Percentiles rank a stretch among this genome's conserved stretches.
Conservation (phyloP, 2,113 vertebrate genomes). For the Cochlearius cochlearius region DNA sequence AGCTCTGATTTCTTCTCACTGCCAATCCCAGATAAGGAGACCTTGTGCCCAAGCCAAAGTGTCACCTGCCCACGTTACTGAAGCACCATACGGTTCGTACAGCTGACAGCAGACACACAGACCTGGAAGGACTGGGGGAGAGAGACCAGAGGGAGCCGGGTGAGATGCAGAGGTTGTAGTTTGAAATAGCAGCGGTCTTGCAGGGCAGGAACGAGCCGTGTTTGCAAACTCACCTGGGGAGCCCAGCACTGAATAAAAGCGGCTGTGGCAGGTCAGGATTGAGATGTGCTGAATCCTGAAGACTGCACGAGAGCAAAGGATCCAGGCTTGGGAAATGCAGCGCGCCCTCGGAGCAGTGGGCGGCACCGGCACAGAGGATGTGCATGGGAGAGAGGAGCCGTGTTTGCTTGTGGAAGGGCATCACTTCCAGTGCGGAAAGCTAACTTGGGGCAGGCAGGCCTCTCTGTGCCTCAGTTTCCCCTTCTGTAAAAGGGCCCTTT, state of each 20-base stretch:
- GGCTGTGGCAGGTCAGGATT: background rate
- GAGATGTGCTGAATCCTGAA: background rate
- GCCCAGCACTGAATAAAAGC: background rate
- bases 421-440: background rate
- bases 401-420: fast-evolving
- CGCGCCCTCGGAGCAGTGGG: background rate
- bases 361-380: background rate
- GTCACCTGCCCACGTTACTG: background rate
- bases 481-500: background rate
- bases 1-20: background rate
- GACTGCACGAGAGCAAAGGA: background rate
- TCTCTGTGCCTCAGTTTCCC: background rate
- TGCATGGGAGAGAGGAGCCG: fast-evolving
- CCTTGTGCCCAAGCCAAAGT: background rate
- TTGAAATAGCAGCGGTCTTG: background rate
- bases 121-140: background rate
- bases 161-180: background rate
- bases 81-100: background rate
- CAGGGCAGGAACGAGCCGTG: background rate
- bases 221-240: background rate
- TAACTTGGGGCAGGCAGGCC: background rate
- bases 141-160: background rate
- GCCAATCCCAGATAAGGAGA: background rate
- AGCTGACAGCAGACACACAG: background rate
- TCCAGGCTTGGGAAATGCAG: background rate